phyloP scores from a whole-genome alignment of 2,797 vertebrate genomes.

The Ambastaia sidthimunki region DNA sequence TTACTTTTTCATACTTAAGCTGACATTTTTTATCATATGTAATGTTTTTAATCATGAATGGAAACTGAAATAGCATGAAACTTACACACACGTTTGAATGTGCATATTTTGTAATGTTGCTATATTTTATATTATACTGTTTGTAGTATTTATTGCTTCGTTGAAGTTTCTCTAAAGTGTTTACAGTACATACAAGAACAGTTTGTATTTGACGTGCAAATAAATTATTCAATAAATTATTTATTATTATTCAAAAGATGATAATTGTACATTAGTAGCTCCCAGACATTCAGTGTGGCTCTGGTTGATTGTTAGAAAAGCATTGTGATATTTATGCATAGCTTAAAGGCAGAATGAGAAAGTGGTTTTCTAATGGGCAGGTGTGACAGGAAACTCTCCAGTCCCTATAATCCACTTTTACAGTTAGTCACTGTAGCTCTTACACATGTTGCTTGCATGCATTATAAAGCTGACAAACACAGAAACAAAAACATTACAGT shows the following conservation, averaged over 20 bases:
- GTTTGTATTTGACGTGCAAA: neutral
- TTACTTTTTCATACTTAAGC: neutral
- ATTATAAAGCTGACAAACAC: neutral
- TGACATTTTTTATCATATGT: neutral
- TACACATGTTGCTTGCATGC: neutral
- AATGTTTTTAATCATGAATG: neutral
- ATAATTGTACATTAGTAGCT: conserved; percentile 15
- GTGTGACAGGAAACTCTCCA: conserved; percentile 28
- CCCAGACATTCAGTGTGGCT: conserved; percentile 9
- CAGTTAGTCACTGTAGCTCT: neutral
- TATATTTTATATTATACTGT: neutral
- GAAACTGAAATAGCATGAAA: too few species aligned
- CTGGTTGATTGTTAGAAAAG: neutral
- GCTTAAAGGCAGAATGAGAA: conserved; percentile 7
- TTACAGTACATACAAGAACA: neutral
- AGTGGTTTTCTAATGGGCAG: conserved; percentile 14
- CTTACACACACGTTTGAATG: too few species aligned
- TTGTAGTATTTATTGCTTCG: neutral
- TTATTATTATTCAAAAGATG: neutral
- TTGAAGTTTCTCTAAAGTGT: too few species aligned
- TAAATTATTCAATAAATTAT: too few species aligned
- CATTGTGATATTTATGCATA: conserved; percentile 16
- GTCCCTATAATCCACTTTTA: conserved; percentile 8
- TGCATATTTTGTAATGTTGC: neutral
- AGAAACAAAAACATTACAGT: neutral